phyloP scores from a whole-genome alignment of 2,113 vertebrate genomes.

The Tachuris rubrigastra region DNA sequence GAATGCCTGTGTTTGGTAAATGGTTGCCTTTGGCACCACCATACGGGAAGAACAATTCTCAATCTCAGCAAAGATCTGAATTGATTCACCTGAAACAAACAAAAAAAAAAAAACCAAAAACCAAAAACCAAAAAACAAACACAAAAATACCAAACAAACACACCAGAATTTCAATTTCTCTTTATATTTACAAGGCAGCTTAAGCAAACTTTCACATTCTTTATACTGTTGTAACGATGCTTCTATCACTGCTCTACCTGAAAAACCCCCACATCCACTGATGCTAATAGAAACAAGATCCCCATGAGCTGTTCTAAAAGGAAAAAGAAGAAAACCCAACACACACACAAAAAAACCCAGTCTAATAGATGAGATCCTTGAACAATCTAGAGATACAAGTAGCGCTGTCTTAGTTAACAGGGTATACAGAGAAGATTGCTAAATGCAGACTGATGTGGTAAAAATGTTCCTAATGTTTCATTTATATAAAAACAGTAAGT shows the following conservation, averaged over 20 bases:
- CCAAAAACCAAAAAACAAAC: too few species aligned
- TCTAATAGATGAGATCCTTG: neutral
- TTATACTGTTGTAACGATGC: neutral
- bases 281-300: neutral
- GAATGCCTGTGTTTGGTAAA: conserved; percentile 99
- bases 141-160: neutral
- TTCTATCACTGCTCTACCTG: neutral
- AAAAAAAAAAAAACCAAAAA: too few species aligned
- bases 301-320: neutral
- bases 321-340: neutral
- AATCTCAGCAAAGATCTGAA: conserved; percentile 98
- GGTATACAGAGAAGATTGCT: neutral
- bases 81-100: conserved; percentile 88
- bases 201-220: neutral
- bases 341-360: neutral
- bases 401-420: neutral
- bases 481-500: neutral
- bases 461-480: neutral
- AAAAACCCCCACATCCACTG: neutral
- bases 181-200: neutral
- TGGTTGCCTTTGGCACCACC: conserved; percentile 98
- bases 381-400: neutral
- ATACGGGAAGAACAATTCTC: conserved; percentile 97
- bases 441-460: neutral
- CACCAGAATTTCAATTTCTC: neutral